These are phyloP conservation scores for Charadrius vociferus DNA, from an alignment of 2,113 vertebrate species.

Conservation along the genomic window DNA sequence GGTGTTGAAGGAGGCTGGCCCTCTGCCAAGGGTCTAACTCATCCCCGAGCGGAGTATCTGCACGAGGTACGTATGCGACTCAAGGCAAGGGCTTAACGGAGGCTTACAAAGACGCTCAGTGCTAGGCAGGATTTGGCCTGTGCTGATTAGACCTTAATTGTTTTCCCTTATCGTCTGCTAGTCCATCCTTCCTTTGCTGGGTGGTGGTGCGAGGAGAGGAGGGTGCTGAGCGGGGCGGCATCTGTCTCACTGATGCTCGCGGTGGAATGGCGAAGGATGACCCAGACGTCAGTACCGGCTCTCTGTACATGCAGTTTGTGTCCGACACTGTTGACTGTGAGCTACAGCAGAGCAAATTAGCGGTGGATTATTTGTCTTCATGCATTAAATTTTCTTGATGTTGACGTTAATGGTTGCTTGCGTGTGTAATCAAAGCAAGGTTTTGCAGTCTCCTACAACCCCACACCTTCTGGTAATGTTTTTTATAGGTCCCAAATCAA, in stretches of 20 bases:
- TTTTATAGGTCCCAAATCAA: constrained; percentile 10
- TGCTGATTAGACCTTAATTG: neutral
- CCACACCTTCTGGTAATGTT: constrained; percentile 30
- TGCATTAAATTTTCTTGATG: neutral
- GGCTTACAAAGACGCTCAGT: neutral
- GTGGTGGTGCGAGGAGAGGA: neutral
- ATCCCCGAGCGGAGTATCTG: accelerated
- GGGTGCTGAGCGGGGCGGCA: neutral
- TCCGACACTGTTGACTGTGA: neutral
- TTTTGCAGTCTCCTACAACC: constrained; percentile 2
- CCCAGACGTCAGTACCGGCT: neutral
- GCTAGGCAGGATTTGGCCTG: neutral
- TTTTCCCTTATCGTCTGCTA: neutral
- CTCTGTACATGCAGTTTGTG: accelerated
- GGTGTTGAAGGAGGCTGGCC: neutral
- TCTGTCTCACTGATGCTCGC: accelerated
- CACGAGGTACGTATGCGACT: accelerated
- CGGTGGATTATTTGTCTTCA: neutral
- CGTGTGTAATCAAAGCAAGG: neutral
- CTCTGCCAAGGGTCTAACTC: neutral
- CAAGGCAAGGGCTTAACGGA: neutral
- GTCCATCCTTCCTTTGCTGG: neutral
- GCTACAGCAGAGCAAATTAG: neutral
- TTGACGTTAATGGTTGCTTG: neutral
- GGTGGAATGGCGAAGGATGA: neutral